Evolutionary conservation across 2,888 invertebrate species (phyloP), one percentile per base, ranked within the genome.

Genomic region (Caenorhabditis sp.): DNA sequence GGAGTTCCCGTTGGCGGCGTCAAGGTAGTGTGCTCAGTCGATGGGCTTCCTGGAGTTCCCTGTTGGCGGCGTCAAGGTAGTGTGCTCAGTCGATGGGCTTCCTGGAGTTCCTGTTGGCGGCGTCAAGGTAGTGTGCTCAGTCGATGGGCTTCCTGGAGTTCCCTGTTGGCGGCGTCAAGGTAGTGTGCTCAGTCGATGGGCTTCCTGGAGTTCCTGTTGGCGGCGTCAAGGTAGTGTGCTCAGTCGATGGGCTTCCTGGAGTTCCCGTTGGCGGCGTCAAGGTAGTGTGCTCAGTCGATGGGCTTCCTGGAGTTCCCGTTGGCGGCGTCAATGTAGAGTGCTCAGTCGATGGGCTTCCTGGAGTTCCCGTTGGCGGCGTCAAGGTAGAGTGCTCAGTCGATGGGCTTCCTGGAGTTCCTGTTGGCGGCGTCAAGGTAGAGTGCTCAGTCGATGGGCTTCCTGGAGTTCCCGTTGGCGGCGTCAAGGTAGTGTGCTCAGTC

Each of bases 301-400:
- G 30, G n/a, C n/a, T n/a, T n/a, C n/a, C n/a, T 48, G 48, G 48
- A 15, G 27, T 48, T 48, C 48, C 48, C n/a, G 48, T 48, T n/a
- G 30, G 17, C 27, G 48, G 27, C 3, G 37, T 13, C 37, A 37
- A 13, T 4, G 37, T 37, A 6, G 37, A 30, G 5, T 9, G 6
- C 30, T 30, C 30, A n/a, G n/a, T n/a, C 9, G 30, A 30, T 30
- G 30, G 30, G n/a, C n/a, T n/a, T n/a, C n/a, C n/a, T 30, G 30
- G 30, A 30, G 30, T 30, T 30, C 30, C 30, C 6, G 30, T 30
- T 9, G 30, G 30, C 9, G 30, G 30, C 6, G 30, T 30, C 30
- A 30, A 30, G 9, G 30, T 30, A 5, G 30, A 30, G 5, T 9
- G 6, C 30, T 30, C 30, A n/a, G n/a, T n/a, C 30, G 30, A 30